Conservation (phyloP, 35 echinoderm and acorn worm species). For the Chiridota heheva region DNA sequence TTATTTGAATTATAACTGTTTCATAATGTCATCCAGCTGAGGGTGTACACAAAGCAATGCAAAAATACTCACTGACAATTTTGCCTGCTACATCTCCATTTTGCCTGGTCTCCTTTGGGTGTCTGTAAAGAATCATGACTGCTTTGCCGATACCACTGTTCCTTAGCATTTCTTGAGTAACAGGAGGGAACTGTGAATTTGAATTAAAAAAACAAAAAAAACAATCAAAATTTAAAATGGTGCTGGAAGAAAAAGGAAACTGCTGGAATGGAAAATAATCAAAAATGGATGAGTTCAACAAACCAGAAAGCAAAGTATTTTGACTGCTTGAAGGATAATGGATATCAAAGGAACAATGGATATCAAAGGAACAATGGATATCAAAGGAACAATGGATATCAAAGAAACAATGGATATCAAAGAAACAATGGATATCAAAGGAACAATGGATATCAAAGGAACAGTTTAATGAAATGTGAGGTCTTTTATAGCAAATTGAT, state of each 20-base stretch:
- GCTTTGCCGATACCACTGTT: constrained; percentile 94
- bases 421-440: too few species aligned
- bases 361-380: too few species aligned
- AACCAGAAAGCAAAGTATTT: not conserved
- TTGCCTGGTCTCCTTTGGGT: constrained; percentile 78
- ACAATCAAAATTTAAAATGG: not conserved
- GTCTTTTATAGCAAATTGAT: too few species aligned
- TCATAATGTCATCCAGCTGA: too few species aligned
- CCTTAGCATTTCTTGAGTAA: constrained; percentile 87
- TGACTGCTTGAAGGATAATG: too few species aligned
- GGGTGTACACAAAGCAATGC: not conserved
- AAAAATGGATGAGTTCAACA: not conserved
- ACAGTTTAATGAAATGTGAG: too few species aligned
- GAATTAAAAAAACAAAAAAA: constrained; percentile 22
- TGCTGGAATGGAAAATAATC: not conserved
- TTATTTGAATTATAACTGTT: too few species aligned
- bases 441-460: too few species aligned
- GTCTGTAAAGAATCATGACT: constrained; percentile 87
- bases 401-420: too few species aligned
- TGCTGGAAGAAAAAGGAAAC: not conserved
- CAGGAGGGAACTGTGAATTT: constrained; percentile 67
- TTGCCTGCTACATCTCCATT: constrained; percentile 84
- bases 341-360: too few species aligned
- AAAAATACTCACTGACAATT: constrained; percentile 88
- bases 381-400: too few species aligned